Conservation (phyloP, 37 sponge, comb jelly and placozoan species). For the Aphrocallistes beatrix region DNA sequence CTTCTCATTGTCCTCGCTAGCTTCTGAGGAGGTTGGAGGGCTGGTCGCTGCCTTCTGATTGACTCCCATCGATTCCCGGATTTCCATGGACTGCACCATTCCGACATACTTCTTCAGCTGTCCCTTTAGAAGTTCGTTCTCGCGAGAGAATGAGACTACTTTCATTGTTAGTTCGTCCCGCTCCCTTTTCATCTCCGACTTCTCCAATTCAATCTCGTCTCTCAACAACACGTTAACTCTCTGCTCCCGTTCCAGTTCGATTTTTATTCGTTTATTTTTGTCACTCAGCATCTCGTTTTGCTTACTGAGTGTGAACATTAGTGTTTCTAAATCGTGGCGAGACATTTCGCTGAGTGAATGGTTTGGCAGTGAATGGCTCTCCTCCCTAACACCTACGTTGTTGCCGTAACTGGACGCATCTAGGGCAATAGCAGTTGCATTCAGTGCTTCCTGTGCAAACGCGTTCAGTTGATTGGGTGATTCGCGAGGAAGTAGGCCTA, state of each 20-base stretch:
- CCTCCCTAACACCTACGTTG: background rate
- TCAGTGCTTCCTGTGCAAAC: background rate
- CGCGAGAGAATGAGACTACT: constrained; percentile 28
- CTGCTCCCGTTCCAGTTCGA: constrained; percentile 5
- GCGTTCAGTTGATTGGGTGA: background rate
- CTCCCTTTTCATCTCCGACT: background rate
- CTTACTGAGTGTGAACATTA: background rate
- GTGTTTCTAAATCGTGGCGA: background rate
- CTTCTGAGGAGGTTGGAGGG: background rate
- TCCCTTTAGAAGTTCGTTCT: constrained; percentile 72
- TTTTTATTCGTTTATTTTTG: background rate
- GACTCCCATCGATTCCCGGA: background rate
- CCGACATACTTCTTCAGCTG: constrained; percentile 88
- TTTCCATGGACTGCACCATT: constrained; percentile 52
- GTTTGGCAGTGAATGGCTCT: background rate
- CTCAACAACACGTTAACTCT: background rate
- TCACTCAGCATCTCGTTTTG: background rate
- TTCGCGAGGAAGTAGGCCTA: background rate
- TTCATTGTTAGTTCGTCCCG: background rate
- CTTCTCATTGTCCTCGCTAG: background rate
- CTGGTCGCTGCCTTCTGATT: background rate
- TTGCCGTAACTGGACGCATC: background rate
- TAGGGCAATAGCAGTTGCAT: background rate
- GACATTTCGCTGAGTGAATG: background rate
- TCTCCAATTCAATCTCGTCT: constrained; percentile 16